Conservation (phyloP, 2,113 vertebrate genomes). For the Myotis yumanensis region DNA sequence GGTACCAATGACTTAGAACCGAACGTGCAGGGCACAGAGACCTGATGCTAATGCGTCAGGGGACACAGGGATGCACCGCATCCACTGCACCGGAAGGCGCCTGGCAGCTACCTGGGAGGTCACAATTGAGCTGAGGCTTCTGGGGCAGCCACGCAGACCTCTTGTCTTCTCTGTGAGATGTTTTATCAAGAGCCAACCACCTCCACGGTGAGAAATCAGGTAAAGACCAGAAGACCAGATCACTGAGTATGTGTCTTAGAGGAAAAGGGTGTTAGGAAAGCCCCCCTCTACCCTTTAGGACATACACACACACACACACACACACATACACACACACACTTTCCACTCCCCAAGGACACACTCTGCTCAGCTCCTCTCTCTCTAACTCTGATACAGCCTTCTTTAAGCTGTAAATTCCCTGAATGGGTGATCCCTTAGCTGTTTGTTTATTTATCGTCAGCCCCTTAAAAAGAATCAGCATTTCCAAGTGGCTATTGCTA, state of each 20-base stretch:
- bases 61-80: slow-evolving; percentile 53
- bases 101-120: background rate
- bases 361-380: background rate
- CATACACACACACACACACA: background rate
- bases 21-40: slow-evolving; percentile 62
- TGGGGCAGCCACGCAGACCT: background rate
- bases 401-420: background rate
- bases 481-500: background rate
- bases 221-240: background rate
- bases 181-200: background rate
- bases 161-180: background rate
- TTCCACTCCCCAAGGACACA: background rate
- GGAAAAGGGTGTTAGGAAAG: background rate
- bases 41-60: slow-evolving; percentile 53
- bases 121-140: background rate
- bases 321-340: background rate
- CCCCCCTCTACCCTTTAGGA: too few species aligned
- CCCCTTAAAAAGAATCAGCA: background rate
- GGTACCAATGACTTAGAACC: slow-evolving; percentile 45
- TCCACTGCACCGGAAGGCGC: accelerated
- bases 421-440: background rate
- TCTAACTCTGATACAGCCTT: background rate
- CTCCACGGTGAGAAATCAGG: background rate
- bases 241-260: background rate
- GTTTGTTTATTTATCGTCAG: background rate